Conservation (phyloP, 2,797 vertebrate species). For the Perodicticus potto region DNA sequence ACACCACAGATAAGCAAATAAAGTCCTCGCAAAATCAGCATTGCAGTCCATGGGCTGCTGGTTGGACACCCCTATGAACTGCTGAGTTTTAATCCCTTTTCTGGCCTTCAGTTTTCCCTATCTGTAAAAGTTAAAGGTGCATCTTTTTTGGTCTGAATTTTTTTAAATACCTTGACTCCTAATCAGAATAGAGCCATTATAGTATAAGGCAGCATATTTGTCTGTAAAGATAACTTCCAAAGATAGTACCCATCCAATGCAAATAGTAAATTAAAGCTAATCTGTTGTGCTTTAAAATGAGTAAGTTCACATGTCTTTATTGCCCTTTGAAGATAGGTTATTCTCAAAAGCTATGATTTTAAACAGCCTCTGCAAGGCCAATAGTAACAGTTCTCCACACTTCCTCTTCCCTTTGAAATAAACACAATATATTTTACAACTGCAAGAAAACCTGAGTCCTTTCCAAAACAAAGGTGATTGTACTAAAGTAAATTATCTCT, state of each 20-base stretch:
- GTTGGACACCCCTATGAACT: background rate
- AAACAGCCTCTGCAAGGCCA: slow-evolving; percentile 53
- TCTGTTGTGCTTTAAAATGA: slow-evolving; percentile 70
- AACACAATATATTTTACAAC: slow-evolving; percentile 68
- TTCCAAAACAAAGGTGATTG: slow-evolving; percentile 78
- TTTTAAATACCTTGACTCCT: slow-evolving; percentile 25
- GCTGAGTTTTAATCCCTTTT: slow-evolving; percentile 59
- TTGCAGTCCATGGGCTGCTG: too few species aligned
- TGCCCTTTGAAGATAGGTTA: slow-evolving; percentile 35
- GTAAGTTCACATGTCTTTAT: slow-evolving; percentile 47
- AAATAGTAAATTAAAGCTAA: slow-evolving; percentile 57
- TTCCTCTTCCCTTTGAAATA: slow-evolving; percentile 68
- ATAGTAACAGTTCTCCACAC: slow-evolving; percentile 52
- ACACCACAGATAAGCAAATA: too few species aligned
- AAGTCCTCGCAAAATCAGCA: too few species aligned
- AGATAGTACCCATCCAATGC: slow-evolving; percentile 34
- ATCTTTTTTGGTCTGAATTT: slow-evolving; percentile 41
- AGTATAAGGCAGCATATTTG: slow-evolving; percentile 23
- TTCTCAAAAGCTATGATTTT: slow-evolving; percentile 48
- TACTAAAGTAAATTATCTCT: slow-evolving; percentile 81
- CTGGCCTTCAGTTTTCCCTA: slow-evolving; percentile 41
- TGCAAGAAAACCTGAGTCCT: slow-evolving; percentile 77
- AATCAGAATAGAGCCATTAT: slow-evolving; percentile 54
- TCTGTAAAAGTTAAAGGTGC: slow-evolving; percentile 40
- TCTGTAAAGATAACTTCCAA: slow-evolving; percentile 48